Percentiles rank a stretch among this genome's conserved stretches.
phyloP scores from a whole-genome alignment of 2,113 vertebrate species.

The Ariopsis seemanni region DNA sequence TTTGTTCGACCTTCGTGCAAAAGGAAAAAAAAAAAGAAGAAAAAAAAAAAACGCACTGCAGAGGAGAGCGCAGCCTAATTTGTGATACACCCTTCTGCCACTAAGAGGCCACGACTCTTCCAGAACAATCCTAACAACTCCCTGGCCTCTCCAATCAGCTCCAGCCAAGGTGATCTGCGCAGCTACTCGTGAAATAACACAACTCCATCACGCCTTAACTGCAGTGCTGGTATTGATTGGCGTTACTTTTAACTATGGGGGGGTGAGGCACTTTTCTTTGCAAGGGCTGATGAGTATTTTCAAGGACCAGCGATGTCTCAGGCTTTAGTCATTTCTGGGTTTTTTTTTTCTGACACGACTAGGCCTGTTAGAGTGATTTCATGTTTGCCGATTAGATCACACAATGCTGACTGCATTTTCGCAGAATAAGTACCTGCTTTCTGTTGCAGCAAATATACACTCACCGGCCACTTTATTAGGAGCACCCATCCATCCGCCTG shows the following conservation, averaged over 20 bases:
- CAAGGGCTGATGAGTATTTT: background rate
- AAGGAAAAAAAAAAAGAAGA: constrained; percentile 4
- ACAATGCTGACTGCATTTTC: background rate
- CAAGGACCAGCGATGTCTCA: background rate
- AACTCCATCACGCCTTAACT: constrained; percentile 6
- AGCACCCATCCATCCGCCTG: no score
- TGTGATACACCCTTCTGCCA: constrained; percentile 17
- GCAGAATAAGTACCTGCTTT: background rate
- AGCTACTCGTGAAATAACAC: constrained; percentile 26
- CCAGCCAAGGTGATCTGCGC: constrained; percentile 21
- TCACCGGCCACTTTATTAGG: no score
- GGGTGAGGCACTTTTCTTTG: background rate
- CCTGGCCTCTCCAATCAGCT: constrained; percentile 11
- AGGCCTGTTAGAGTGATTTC: background rate
- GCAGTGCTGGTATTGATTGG: constrained; percentile 37
- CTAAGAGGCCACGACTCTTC: constrained; percentile 40
- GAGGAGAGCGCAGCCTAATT: constrained; percentile 36
- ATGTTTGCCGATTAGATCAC: background rate
- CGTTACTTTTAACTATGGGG: background rate
- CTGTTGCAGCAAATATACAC: background rate
- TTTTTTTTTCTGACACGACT: background rate
- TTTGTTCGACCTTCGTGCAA: constrained; percentile 55
- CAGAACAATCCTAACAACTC: constrained; percentile 19
- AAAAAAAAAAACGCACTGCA: constrained; percentile 51
- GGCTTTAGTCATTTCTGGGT: constrained; percentile 2